phyloP scores from a whole-genome alignment of 2,797 vertebrate genomes.

The Choloepus didactylus region DNA sequence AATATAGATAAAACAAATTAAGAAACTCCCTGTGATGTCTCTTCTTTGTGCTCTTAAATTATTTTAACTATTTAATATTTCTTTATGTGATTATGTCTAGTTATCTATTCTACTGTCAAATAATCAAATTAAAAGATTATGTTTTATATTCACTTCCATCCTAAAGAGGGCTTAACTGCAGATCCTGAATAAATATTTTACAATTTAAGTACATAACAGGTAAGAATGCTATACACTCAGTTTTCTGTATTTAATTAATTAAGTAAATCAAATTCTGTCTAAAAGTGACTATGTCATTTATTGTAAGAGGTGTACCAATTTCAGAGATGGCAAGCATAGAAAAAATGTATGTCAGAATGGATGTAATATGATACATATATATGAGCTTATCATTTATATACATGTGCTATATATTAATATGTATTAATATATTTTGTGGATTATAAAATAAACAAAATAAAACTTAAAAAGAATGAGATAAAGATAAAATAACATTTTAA shows the following conservation, averaged over 20 bases:
- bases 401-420: neutral
- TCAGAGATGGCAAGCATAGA: conserved; percentile 16
- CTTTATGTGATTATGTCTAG: conserved; percentile 14
- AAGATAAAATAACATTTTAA: conserved; percentile 55
- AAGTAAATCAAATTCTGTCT: conserved; percentile 27
- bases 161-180: conserved; percentile 24
- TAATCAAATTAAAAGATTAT: conserved; percentile 46
- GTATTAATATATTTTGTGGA: neutral
- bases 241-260: conserved; percentile 62
- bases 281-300: neutral
- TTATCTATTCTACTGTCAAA: neutral
- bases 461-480: conserved; percentile 46
- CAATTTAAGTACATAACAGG: conserved; percentile 18
- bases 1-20: conserved; percentile 54
- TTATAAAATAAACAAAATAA: conserved; percentile 41
- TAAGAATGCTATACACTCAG: neutral
- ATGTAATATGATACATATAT: neutral
- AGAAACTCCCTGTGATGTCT: neutral
- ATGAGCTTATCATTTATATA: neutral
- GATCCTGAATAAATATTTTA: conserved; percentile 39
- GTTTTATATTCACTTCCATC: neutral
- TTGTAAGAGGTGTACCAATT: neutral
- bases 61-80: conserved; percentile 55
- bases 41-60: conserved; percentile 23
- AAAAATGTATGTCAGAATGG: neutral